A percentile compares a stretch with the other conserved stretches of the same genome.
Evolutionary conservation across 2,888 invertebrate species (phyloP).

Genomic region (Tetheella fluctuosa): DNA sequence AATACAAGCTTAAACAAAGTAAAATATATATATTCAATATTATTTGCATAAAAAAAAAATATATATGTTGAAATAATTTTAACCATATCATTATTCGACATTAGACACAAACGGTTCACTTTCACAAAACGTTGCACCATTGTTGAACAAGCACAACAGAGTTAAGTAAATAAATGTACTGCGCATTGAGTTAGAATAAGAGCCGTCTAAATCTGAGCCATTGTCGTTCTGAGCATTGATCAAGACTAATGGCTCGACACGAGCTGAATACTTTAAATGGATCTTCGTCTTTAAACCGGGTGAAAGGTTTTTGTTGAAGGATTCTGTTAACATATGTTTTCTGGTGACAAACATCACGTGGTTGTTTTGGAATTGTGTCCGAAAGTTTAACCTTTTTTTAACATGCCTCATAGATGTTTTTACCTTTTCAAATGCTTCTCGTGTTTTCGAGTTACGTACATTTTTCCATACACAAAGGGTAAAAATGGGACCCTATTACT

Average conservation of each 20-base stretch:
- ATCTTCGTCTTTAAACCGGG: neutral
- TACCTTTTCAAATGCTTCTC: neutral
- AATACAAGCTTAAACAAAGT: too few species aligned
- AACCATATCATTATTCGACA: too few species aligned
- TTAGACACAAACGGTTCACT: neutral
- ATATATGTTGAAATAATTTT: too few species aligned
- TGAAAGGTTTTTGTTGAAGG: neutral
- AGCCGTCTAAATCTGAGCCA: conserved; percentile 50
- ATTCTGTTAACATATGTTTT: conserved; percentile 5
- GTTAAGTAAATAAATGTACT: conserved; percentile 30
- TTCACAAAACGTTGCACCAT: neutral
- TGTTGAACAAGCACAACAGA: neutral
- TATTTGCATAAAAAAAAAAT: too few species aligned
- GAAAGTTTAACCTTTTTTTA: neutral
- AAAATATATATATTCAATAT: too few species aligned
- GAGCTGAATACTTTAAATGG: conserved; percentile 5
- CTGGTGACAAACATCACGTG: conserved; percentile 2
- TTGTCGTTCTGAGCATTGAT: conserved; percentile 54
- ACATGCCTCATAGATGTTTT: neutral
- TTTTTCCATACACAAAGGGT: too few species aligned
- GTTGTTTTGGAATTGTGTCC: too few species aligned
- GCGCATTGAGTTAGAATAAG: conserved; percentile 24
- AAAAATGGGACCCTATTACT: too few species aligned
- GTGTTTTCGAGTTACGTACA: too few species aligned
- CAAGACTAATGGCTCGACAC: conserved; percentile 53